Evolutionary conservation across 1,140 invertebrate species (phyloP), one percentile per base, ranked within the genome.

Genomic region (Triops longicaudatus): DNA sequence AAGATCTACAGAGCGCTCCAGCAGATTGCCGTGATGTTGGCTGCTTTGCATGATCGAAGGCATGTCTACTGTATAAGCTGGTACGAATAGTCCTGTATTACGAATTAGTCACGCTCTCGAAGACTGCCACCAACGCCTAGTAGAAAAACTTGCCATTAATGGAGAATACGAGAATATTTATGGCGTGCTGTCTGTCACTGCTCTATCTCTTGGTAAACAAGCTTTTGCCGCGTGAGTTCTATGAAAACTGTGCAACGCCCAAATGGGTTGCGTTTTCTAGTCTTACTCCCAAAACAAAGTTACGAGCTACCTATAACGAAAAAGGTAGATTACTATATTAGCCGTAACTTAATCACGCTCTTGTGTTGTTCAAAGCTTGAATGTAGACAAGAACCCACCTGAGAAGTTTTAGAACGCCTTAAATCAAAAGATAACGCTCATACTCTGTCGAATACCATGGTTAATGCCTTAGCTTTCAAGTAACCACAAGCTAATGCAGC

Each of bases 101-200:
- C 14, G 50, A 63, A 63, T 63, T 63, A 63, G 50, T 63, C 50
- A 63, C 50, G 50, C 50, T 63, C 50, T 22, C 50, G 4, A 37
- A 63, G 50, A n/a, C 50, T n/a, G 50, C 50, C 50, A 63, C 14
- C 50, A 63, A 63, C 50, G 50, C 50, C 50, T 63, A 63, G 22
- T 7, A 22, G 17, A 63, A 22, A 63, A 63, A 63, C 50, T 63
- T 63, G 14, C 50, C 50, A 63, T 63, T 63, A 63, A 63, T 63
- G 50, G 50, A 63, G 22, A 22, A n/a, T 63, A 22, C 22, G 50
- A 22, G 50, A 22, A 63, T 63, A 63, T 63, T 63, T 63, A 63
- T 63, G 50, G 50, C 17, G 50, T 22, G 50, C 50, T 63, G 50
- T 63, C 50, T 63, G 50, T 63, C 50, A 63, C 22, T 63, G 50